Evolutionary conservation across 1,140 invertebrate genomes (phyloP), one percentile per base, ranked within the genome.

Genomic region (Pseudomyrmex concolor): DNA sequence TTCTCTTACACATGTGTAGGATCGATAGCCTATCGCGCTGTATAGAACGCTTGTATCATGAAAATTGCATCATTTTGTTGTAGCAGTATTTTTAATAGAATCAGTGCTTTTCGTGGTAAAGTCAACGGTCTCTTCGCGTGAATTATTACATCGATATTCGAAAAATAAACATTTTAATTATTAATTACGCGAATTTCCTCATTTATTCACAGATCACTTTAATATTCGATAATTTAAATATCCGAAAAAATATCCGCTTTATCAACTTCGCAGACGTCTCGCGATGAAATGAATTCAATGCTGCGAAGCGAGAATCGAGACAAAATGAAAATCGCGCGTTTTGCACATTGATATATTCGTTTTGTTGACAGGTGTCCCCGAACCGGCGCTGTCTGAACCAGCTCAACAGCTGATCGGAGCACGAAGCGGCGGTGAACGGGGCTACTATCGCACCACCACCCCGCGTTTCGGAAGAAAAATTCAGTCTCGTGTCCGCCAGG

Each of bases 331-430:
- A 34, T 63, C 10, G 43, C 15, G 1, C n/a, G 15, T 50, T 19
- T 59, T 12, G 60, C 55, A 25, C 3, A 9, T 8, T 74, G 17
- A 66, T 62, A 13, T 17, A 3, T 51, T 15, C 13, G 63, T 15
- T 51, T 15, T 66, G 50, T 90, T 90, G n/a, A 89, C 91, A 94
- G 94, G 93, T 94, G 93, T 94, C 93, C 93, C 92, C 92, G 93
- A 94, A 93, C 91, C 92, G 93, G 91, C 93, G 93, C 92, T 93
- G 93, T 92, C 93, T 94, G 93, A 94, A 94, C 92, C 93, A 94
- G 94, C 93, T 94, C 92, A 92, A 94, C 93, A 94, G 94, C 94
- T 94, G 94, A 94, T 94, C 93, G 92, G 91, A 94, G 93, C 92
- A 93, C 93, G 92, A 93, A 92, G 93, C 93, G 93, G 93, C 91